Percentiles rank a stretch among this genome's conserved stretches.
phyloP scores from a whole-genome alignment of 2,113 vertebrate species.

The Spheniscus mendiculus region DNA sequence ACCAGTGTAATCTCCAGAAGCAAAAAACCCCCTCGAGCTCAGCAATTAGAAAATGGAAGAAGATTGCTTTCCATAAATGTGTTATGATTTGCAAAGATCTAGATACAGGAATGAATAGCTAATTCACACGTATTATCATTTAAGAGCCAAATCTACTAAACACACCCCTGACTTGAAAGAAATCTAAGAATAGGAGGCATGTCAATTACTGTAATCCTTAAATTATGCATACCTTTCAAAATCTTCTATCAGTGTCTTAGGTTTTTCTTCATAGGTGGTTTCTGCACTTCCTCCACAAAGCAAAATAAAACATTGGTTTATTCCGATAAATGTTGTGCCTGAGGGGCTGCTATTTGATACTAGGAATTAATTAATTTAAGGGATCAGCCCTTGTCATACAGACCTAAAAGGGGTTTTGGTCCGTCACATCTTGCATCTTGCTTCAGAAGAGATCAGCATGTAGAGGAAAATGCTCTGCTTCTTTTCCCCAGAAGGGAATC shows the following conservation, averaged over 20 bases:
- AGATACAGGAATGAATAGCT: slow-evolving; percentile 33
- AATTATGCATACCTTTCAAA: slow-evolving; percentile 38
- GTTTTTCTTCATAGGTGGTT: slow-evolving; percentile 21
- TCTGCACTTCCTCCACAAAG: not conserved
- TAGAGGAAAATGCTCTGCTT: slow-evolving; percentile 3
- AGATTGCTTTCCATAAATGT: not conserved
- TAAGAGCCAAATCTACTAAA: slow-evolving; percentile 14
- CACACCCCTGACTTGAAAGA: slow-evolving; percentile 23
- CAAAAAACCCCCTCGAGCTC: not conserved
- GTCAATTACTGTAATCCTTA: slow-evolving; percentile 25
- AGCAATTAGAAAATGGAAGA: slow-evolving; percentile 33
- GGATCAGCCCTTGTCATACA: not conserved
- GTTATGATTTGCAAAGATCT: slow-evolving; percentile 12
- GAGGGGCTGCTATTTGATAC: not conserved
- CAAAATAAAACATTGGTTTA: not conserved
- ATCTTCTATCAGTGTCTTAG: not conserved
- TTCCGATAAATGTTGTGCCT: not conserved
- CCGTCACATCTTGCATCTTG: not conserved
- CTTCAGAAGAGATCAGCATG: not conserved
- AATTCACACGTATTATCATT: not conserved
- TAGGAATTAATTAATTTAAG: not conserved
- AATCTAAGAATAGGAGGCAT: slow-evolving; percentile 45
- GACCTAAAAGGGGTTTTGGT: not conserved
- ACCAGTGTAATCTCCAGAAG: not conserved
- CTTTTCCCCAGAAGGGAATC: not conserved